Percentiles rank a stretch among this genome's conserved stretches.
These are phyloP conservation scores for Chiridota heheva DNA, from an alignment of 35 echinoderm and acorn worm genomes.

Conservation along the genomic window DNA sequence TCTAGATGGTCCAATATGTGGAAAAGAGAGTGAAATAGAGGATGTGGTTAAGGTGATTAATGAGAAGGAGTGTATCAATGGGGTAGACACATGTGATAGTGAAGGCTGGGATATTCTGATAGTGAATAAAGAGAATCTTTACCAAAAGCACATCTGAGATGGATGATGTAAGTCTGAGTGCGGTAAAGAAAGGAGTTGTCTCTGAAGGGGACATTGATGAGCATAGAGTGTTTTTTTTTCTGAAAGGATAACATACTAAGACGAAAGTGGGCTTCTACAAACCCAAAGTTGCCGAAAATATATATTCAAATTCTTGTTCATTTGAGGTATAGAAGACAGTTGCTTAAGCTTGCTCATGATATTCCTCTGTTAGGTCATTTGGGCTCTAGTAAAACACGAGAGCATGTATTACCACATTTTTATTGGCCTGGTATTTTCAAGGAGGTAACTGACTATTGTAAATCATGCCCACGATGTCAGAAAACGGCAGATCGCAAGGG, in stretches of 20 bases:
- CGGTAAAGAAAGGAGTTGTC: not conserved
- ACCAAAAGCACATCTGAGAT: not conserved
- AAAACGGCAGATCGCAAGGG: not conserved
- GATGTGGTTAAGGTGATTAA: too few species aligned
- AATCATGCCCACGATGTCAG: constrained; percentile 17
- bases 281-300: not conserved
- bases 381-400: constrained; percentile 6
- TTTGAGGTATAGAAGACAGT: not conserved
- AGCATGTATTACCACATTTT: constrained; percentile 4
- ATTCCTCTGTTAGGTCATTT: constrained; percentile 6
- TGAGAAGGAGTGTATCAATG: too few species aligned
- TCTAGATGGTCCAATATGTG: too few species aligned
- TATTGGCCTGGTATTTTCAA: constrained; percentile 34
- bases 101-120: not conserved
- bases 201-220: not conserved
- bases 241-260: not conserved
- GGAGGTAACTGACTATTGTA: not conserved
- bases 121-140: not conserved
- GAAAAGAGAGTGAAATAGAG: too few species aligned
- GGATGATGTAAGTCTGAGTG: not conserved
- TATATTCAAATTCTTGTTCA: not conserved
- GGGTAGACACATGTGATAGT: too few species aligned
- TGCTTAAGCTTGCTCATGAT: constrained; percentile 3
- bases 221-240: constrained; percentile 5
- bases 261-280: constrained; percentile 13